Base-by-base conservation (phyloP, 1,140 invertebrate species). In the Scaptomyza graminum region DNA sequence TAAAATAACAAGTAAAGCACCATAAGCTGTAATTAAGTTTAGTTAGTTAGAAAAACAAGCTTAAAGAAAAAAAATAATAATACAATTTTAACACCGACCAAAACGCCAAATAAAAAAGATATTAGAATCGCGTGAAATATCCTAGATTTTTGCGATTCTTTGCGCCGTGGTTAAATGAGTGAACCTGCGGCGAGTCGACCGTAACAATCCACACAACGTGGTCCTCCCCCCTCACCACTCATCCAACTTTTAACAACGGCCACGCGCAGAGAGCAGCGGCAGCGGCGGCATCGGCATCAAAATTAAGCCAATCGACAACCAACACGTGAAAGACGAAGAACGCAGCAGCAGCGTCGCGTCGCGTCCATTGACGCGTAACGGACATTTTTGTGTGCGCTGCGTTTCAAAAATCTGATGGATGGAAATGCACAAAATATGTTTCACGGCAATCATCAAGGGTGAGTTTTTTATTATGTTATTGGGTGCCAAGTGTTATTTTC, bases 351-450 rank as follows among this genome's bases (percentile, higher is more conserved):
- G 7, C 25, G 5, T 2, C 25, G 25, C 84, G 76, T 85, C 75
- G 82, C 70, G 82, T 88, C 83, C 67, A 70, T 68, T 62, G 83
- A 83, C 83, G 90, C 71, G 82, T 76, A 79, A 90, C 91, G 78
- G 74, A 85, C 74, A 77, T 87, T 90, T 84, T 66, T 80, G 76
- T 81, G 73, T 80, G 69, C 87, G 79, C 79, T 79, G 75, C 74
- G 85, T 79, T 85, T 61, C 51, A 71, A 81, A 90, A 85, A 90
- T 90, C 90, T 91, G 88, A 92, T 92, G 91, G 91, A 92, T 91
- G 91, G 91, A 91, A 92, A 92, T 92, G 91, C 91, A 79, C 91
- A 92, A 91, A 92, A 92, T 91, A 92, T 92, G 91, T 92, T 90
- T 91, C 91, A 92, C 90, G 91, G 91, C 91, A 92, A 92, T 91